A percentile compares a stretch with the other conserved stretches of the same genome.
These are phyloP conservation scores for Lasioglossum baleicum DNA, from an alignment of 1,140 invertebrate species.

Conservation along the genomic window DNA sequence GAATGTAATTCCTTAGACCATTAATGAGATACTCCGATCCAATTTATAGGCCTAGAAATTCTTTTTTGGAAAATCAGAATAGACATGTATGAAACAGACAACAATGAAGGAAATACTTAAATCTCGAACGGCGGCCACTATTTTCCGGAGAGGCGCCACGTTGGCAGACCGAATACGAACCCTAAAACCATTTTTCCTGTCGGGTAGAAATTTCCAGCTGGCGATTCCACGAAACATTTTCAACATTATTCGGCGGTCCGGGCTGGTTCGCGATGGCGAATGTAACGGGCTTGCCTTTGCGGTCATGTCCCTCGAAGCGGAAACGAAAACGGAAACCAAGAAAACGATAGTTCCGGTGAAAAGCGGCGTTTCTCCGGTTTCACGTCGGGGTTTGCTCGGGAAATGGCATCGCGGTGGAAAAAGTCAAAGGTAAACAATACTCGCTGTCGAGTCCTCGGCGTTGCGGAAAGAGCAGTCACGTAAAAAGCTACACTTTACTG, in stretches of 20 bases:
- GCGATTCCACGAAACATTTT: background rate
- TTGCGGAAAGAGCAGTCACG: background rate
- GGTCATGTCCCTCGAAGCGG: background rate
- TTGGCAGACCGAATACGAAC: too few species aligned
- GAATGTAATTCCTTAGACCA: too few species aligned
- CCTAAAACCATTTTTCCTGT: background rate
- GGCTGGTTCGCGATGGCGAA: background rate
- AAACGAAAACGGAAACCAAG: background rate
- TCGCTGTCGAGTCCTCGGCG: background rate
- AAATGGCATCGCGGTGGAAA: background rate
- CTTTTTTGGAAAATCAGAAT: too few species aligned
- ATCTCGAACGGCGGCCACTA: too few species aligned
- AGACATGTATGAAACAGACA: too few species aligned
- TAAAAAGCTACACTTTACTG: background rate
- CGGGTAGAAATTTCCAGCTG: too few species aligned
- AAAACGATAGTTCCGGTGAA: background rate
- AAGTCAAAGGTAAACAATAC: conserved; percentile 28
- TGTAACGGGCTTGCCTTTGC: background rate
- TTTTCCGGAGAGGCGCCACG: too few species aligned
- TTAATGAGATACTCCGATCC: too few species aligned
- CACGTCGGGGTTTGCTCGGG: background rate
- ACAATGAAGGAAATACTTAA: too few species aligned
- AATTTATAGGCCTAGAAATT: too few species aligned
- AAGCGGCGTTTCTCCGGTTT: background rate
- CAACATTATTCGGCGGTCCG: background rate